These are phyloP conservation scores for Saccopteryx leptura DNA, from an alignment of 2,113 vertebrate genomes.

Conservation along the genomic window DNA sequence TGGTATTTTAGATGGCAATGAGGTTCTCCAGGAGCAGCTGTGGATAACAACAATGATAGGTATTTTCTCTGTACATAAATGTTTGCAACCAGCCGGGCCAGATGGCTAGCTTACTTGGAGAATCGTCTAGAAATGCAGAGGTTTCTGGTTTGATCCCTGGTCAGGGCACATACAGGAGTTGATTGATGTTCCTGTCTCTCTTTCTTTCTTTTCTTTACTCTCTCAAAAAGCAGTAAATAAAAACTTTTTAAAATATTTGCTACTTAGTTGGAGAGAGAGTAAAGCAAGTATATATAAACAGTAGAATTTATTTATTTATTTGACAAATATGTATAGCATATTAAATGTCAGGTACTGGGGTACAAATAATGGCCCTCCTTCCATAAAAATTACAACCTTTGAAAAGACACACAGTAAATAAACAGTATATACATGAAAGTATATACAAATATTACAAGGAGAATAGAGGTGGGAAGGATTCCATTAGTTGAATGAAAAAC, in stretches of 20 bases:
- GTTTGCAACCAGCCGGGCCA: background rate
- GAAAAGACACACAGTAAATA: background rate
- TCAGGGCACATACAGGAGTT: too few relatives aligned
- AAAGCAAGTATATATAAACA: background rate
- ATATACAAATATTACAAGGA: background rate
- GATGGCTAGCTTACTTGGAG: too few relatives aligned
- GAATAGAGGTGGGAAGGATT: background rate
- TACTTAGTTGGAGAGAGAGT: background rate
- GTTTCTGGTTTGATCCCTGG: too few relatives aligned
- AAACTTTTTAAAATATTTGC: too few relatives aligned
- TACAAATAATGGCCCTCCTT: background rate
- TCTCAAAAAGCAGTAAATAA: too few relatives aligned
- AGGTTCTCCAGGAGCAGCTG: background rate
- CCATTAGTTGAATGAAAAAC: background rate
- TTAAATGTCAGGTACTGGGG: background rate
- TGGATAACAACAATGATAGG: background rate
- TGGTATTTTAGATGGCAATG: background rate
- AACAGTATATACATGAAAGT: background rate
- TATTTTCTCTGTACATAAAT: slow-evolving; percentile 7
- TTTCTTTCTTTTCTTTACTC: too few relatives aligned
- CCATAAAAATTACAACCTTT: background rate
- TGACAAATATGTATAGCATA: background rate
- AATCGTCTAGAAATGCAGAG: too few relatives aligned
- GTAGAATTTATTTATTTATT: slow-evolving; percentile 21
- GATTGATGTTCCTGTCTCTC: too few relatives aligned